A percentile compares a stretch with the other conserved stretches of the same genome.
phyloP scores from a whole-genome alignment of 1,140 invertebrate species.

The Heterodera schachtii region DNA sequence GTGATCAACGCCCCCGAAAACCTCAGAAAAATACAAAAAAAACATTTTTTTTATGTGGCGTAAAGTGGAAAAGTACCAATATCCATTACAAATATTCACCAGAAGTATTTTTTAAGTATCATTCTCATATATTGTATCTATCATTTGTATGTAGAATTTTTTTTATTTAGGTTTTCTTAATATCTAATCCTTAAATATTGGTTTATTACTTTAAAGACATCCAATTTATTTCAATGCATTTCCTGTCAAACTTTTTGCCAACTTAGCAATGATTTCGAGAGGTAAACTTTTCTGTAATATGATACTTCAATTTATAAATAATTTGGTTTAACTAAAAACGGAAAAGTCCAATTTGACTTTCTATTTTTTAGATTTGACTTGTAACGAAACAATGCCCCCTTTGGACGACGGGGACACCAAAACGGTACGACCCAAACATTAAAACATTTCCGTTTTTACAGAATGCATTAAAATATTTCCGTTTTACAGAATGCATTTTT shows the following conservation, averaged over 20 bases:
- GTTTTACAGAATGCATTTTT: neutral
- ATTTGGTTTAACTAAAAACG: no score
- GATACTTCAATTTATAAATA: no score
- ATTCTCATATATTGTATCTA: no score
- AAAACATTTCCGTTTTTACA: neutral
- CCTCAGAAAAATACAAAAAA: no score
- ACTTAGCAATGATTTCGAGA: conserved; percentile 31
- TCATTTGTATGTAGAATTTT: no score
- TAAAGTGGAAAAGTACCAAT: no score
- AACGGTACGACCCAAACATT: neutral
- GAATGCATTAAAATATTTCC: no score
- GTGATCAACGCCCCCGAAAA: no score
- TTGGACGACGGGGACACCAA: conserved; percentile 40
- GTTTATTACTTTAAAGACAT: neutral
- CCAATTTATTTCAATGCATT: conserved; percentile 5
- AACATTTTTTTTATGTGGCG: no score
- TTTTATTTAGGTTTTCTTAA: conserved; percentile 9
- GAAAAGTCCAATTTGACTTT: neutral
- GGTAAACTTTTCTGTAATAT: neutral
- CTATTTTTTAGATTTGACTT: conserved; percentile 33
- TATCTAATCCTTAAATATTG: neutral
- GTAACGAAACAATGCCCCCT: conserved; percentile 39
- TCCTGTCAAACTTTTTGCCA: neutral
- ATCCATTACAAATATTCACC: no score
- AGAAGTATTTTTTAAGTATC: no score